A percentile compares a stretch with the other conserved stretches of the same genome.
Conservation (phyloP, 2,888 invertebrate genomes). For the Parnassius mnemosyne region DNA sequence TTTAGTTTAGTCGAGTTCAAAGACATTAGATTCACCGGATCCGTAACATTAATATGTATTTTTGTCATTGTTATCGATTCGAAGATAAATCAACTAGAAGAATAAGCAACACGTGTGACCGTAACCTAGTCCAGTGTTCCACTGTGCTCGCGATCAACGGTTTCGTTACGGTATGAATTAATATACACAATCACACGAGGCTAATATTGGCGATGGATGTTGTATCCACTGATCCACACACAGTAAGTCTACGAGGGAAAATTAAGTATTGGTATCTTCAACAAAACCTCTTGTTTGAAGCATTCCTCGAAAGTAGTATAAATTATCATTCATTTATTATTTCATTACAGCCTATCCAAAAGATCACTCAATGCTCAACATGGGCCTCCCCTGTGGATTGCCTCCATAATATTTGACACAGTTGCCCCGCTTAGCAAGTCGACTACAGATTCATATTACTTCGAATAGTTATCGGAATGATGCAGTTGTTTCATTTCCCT, state of each 20-base stretch:
- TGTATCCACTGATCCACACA: conserved; percentile 21
- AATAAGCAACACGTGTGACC: conserved; percentile 49
- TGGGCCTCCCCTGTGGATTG: no score
- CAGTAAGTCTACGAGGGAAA: conserved; percentile 18
- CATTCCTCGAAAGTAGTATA: not conserved
- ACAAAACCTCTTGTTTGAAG: not conserved
- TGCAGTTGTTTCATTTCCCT: no score
- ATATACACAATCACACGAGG: conserved; percentile 39
- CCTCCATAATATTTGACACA: no score
- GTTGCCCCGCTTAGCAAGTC: no score
- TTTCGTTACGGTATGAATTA: conserved; percentile 46
- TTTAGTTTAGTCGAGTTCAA: conserved; percentile 66
- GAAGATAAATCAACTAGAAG: conserved; percentile 14
- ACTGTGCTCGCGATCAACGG: conserved; percentile 64
- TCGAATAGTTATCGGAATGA: no score
- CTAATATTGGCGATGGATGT: conserved; percentile 39
- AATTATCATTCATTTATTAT: not conserved
- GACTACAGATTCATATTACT: no score
- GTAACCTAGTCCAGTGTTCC: conserved; percentile 45
- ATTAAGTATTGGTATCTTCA: conserved; percentile 6
- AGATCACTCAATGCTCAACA: no score
- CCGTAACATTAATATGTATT: conserved; percentile 29
- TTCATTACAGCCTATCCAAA: not conserved
- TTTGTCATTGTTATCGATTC: conserved; percentile 26
- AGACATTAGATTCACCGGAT: conserved; percentile 62